Percentiles rank a stretch among this genome's conserved stretches.
Evolutionary conservation across 2,797 vertebrate species (phyloP).

Genomic region (Bucorvus abyssinicus): DNA sequence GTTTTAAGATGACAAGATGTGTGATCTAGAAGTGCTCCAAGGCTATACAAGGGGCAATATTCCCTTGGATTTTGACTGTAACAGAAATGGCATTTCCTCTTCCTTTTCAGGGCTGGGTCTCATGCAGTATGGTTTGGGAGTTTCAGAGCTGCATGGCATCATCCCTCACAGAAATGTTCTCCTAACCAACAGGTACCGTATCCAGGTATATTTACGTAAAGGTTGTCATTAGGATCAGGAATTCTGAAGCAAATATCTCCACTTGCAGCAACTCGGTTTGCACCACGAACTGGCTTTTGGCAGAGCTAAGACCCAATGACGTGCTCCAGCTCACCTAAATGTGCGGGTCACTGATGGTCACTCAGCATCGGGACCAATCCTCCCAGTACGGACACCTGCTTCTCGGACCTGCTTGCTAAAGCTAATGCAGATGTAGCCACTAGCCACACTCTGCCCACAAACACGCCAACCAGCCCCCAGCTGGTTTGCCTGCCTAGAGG

Average conservation of each 20-base stretch:
- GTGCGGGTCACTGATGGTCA: neutral
- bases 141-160: neutral
- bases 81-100: neutral
- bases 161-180: neutral
- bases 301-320: neutral
- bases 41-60: neutral
- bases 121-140: neutral
- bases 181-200: neutral
- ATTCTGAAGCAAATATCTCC: neutral
- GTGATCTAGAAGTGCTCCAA: neutral
- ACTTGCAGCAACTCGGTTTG: rapidly evolving
- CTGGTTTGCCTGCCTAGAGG: neutral
- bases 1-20: neutral
- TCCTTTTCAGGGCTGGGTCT: neutral
- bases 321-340: neutral
- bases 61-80: neutral
- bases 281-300: neutral
- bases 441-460: neutral
- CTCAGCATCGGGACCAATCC: rapidly evolving
- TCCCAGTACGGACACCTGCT: rapidly evolving
- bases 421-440: neutral
- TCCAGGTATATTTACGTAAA: rapidly evolving
- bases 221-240: neutral
- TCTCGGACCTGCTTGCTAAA: neutral
- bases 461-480: neutral